phyloP scores from a whole-genome alignment of 2,797 vertebrate species.

The Sebastes vulpes region DNA sequence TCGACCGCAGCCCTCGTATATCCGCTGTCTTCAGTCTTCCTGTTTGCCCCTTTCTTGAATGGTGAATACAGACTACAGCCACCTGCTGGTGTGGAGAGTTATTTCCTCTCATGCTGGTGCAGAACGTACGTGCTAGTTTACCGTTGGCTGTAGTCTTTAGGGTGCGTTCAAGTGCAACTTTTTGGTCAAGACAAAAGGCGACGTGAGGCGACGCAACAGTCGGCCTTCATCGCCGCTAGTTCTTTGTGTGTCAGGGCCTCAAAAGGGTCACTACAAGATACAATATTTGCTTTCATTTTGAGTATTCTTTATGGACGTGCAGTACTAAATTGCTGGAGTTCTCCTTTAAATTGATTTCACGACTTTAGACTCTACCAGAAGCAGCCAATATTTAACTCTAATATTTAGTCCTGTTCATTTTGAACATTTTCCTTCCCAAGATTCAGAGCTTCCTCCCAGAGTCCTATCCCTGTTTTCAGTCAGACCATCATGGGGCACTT shows the following conservation, averaged over 20 bases:
- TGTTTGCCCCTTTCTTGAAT: background rate
- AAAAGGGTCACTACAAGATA: too few relatives aligned
- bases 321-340: background rate
- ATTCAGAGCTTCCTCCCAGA: background rate
- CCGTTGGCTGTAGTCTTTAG: background rate
- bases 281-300: background rate
- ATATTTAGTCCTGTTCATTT: background rate
- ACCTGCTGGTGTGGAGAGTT: background rate
- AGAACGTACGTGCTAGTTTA: background rate
- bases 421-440: background rate
- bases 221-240: too few relatives aligned
- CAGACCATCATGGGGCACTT: background rate
- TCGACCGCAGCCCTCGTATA: background rate
- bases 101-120: background rate
- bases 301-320: background rate
- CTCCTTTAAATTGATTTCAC: background rate
- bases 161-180: too few relatives aligned
- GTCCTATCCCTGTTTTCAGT: background rate
- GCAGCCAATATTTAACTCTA: background rate
- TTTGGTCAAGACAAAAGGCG: too few relatives aligned
- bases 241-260: fast-evolving
- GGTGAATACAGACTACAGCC: background rate
- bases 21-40: background rate
- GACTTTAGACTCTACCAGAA: background rate
- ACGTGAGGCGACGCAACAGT: too few relatives aligned